Evolutionary conservation across 2,113 vertebrate species (phyloP).

Genomic region (Podarcis raffonei): DNA sequence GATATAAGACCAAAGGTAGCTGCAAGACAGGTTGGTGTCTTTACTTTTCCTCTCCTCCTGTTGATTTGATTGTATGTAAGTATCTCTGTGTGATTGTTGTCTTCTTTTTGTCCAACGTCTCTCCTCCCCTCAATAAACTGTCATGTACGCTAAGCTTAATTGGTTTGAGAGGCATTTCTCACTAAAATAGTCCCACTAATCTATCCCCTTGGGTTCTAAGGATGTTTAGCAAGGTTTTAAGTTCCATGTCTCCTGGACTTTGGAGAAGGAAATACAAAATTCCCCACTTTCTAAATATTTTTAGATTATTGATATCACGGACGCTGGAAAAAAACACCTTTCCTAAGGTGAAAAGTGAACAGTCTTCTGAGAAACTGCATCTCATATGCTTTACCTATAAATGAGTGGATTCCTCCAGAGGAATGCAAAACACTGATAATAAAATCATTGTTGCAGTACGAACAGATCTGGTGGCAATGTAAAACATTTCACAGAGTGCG

Average conservation of each 20-base stretch:
- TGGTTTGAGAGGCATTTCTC: no score
- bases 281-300: no score
- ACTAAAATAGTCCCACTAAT: no score
- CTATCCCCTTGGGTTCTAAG: no score
- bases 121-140: no score
- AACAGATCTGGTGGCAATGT: background rate
- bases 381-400: constrained; percentile 15
- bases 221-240: no score
- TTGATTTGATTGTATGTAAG: no score
- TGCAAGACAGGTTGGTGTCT: no score
- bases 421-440: constrained; percentile 12
- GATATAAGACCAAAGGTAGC: constrained; percentile 26
- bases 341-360: background rate
- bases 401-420: background rate
- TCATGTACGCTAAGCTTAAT: no score
- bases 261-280: no score
- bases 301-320: background rate
- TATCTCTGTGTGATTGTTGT: background rate
- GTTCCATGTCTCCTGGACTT: no score
- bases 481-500: background rate
- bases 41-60: no score
- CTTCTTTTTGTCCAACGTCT: background rate
- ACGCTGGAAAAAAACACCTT: background rate
- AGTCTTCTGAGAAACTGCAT: background rate
- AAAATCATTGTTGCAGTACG: background rate